Evolutionary conservation across 92 coral and sea anemone genomes (phyloP), one percentile per base, ranked within the genome.

Genomic region (Metridium senile): DNA sequence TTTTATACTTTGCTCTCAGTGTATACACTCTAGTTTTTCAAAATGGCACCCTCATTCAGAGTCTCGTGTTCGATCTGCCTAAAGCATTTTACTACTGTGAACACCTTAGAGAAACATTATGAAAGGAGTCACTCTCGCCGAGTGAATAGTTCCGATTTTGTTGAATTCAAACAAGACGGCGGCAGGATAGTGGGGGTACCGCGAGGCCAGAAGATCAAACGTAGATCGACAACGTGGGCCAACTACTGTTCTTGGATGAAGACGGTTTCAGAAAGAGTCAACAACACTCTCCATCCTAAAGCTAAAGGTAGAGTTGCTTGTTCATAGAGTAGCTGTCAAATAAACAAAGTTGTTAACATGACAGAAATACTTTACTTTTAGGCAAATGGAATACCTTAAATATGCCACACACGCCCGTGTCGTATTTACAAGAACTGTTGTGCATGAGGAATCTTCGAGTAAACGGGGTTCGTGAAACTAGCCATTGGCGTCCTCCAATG

Each of bases 401-500:
- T 9, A 8, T 54, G 61, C 61, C 61, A 2, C 61, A 54, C 23
- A 54, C 61, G 9, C 61, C 61, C 2, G n/a, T 54, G 9, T 2
- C 3, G 9, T 54, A 8, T 54, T 22, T 54, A 4, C 61, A 8
- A 8, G 8, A 54, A 54, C 61, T 54, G 4, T 19, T 54, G 8
- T 2, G 23, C 3, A 19, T 2, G 3, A 9, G 3, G 2, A 4
- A 17, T 2, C 23, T 34, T 13, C 22, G 33, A 47, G 72, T 67
- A 39, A 67, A 67, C 72, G 11, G 51, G 3, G 72, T 67, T 29
- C 30, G 33, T 49, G 72, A 67, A 20, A 26, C 30, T 1, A 4
- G 11, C 8, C 72, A 67, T 21, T 67, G 72, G 72, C 72, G 72
- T 67, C 72, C 72, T 1, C 72, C 72, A 0, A 67, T 67, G 53